Conservation (phyloP, 1,140 invertebrate genomes). For the Bradynema listronoti region DNA sequence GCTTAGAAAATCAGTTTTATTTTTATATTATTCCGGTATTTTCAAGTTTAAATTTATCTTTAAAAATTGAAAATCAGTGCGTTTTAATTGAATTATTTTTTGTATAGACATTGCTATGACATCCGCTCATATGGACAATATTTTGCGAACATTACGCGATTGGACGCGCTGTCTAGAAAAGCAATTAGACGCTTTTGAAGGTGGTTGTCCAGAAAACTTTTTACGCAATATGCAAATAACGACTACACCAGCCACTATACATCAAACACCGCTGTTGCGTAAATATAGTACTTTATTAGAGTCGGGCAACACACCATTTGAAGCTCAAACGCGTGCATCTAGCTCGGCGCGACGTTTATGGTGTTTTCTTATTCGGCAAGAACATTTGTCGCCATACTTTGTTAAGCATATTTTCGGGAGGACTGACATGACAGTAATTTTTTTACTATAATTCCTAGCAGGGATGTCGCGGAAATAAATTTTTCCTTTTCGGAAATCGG, state of each 20-base stretch:
- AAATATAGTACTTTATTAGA: slow-evolving; percentile 87
- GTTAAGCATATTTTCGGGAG: slow-evolving; percentile 87
- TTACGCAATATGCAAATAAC: slow-evolving; percentile 74
- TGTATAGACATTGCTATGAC: slow-evolving; percentile 60
- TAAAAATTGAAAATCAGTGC: too few relatives aligned
- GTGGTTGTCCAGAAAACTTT: slow-evolving; percentile 66
- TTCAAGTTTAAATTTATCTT: too few relatives aligned
- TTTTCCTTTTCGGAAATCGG: too few relatives aligned
- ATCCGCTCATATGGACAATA: slow-evolving; percentile 83
- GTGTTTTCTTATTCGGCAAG: slow-evolving; percentile 79
- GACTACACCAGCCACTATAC: background rate
- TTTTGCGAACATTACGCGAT: slow-evolving; percentile 73
- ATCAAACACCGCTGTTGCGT: slow-evolving; percentile 71
- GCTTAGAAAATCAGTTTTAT: background rate
- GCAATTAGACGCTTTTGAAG: slow-evolving; percentile 63
- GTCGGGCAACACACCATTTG: slow-evolving; percentile 87
- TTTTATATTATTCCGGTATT: background rate
- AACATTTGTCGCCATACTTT: slow-evolving; percentile 85
- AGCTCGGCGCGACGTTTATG: slow-evolving; percentile 70
- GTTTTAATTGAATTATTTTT: too few relatives aligned
- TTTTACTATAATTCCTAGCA: too few relatives aligned
- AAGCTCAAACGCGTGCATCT: slow-evolving; percentile 62
- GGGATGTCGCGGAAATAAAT: too few relatives aligned
- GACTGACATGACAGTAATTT: slow-evolving; percentile 52
- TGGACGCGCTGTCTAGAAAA: slow-evolving; percentile 78